Base-by-base conservation (phyloP, 2,797 vertebrate genomes). In the Bufotes viridis region DNA sequence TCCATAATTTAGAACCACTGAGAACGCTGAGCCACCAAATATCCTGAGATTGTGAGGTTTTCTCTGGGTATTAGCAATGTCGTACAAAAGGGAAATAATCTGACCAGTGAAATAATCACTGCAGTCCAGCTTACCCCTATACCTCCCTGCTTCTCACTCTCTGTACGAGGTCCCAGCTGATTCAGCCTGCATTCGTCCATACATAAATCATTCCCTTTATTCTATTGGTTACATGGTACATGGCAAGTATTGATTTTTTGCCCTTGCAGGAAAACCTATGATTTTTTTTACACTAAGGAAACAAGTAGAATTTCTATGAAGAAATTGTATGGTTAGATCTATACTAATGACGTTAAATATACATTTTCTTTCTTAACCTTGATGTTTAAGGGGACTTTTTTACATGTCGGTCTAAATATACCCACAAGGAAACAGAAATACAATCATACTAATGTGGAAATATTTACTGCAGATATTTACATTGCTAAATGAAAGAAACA, bases 121-220 rank as follows among this genome's bases (percentile, higher is more conserved):
- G 93, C 94, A 94, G 93, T 94, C 94, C 92, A 90, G 92, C 94
- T 93, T 90, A 93, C 91, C 94, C 93, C 92, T 91, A 92, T 92
- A 92, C 91, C 87, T 85, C 81, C 87, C 84, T 91, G 84, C 89
- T 90, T 90, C 75, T 91, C 91, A 94, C 92, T 93, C 94, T 95
- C 94, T 93, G 93, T 94, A 93, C 91, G 94, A 96, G 95, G 96
- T 95, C 96, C 96, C 95, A 96, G 96, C 96, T 97, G 96, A 97
- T 96, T 96, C 95, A 92, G 94, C 93, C 95, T 96, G 96, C 95
- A 96, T 96, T 95, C 95, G 95, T 97, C 96, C 95, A 96, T 95
- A 96, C 96, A 97, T 97, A 97, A 98, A 98, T 98, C 97, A 98
- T 97, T 97, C 97, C 96, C 96, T 95, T 96, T 97, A 97, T 97